Conservation (phyloP, 2,113 vertebrate genomes). For the Agapornis roseicollis region DNA sequence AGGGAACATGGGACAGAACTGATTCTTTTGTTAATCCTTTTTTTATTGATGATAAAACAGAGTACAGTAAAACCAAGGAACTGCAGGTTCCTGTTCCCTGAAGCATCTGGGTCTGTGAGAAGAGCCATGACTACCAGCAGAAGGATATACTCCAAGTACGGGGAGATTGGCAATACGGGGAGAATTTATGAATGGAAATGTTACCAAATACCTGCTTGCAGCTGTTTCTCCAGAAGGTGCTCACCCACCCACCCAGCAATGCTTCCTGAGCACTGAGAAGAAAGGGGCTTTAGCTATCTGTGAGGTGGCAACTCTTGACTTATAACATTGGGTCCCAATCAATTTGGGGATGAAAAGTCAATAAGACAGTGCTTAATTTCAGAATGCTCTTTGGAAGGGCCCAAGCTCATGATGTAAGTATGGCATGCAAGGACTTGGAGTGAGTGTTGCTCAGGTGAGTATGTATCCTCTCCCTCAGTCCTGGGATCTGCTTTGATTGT, state of each 20-base stretch:
- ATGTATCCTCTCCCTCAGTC: background rate
- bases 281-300: background rate
- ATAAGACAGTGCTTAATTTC: background rate
- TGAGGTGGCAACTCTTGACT: background rate
- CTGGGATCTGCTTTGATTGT: background rate
- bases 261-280: background rate
- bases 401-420: background rate
- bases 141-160: background rate
- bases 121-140: background rate
- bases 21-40: background rate
- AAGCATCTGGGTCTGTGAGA: background rate
- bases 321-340: background rate
- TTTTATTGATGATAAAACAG: background rate
- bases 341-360: background rate
- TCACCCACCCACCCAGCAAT: background rate
- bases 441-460: rapidly evolving
- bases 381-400: background rate
- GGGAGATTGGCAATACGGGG: background rate
- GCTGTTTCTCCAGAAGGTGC: background rate
- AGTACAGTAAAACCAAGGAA: background rate
- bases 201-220: background rate
- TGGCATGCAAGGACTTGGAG: background rate
- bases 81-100: background rate
- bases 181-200: background rate
- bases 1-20: background rate